Evolutionary conservation across 2,113 vertebrate genomes (phyloP), one percentile per base, ranked within the genome.

Genomic region (Fulmarus glacialis): DNA sequence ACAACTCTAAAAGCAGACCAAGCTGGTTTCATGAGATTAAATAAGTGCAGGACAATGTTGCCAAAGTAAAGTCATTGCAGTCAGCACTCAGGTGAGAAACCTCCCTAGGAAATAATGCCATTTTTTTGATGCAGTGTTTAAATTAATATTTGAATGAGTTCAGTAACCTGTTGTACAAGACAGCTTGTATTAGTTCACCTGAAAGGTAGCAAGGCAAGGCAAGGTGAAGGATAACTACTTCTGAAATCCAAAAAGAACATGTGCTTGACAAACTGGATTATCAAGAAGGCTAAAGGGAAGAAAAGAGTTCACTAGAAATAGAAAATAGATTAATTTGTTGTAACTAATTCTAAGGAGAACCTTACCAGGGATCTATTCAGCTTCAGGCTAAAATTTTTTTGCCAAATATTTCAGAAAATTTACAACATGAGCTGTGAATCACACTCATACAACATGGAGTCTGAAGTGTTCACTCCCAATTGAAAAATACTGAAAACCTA

Each of bases 381-480:
- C 40, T 53, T 89, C 45, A 56, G 13, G 30, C 6, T 89, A 58
- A 40, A 93, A 38, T 45, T 56, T 58, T 52, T 90, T 78, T 59
- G 17, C 29, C 64, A 60, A 12, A 1, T 68, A 58, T 19, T 93
- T 50, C 59, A 68, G 32, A 56, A 79, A 58, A 72, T 48, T n/a
- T 87, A 52, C 50, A 79, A 13, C 9, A 53, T 13, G 5, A 79
- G 5, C 64, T 82, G 40, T 68, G 29, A 92, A 64, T 38, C 71
- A 71, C 52, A 68, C 5, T 32, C 26, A 20, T 2, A 55, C 8
- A 62, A 47, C 9, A 26, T 3, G 8, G 18, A 45, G 22, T 22
- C 30, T 24, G 12, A 74, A 75, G 30, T 3, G 18, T 34, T 58
- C 9, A 16, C 48, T 70, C 23, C 20, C 42, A 50, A 0, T 0